Percentiles rank a stretch among this genome's conserved stretches.
Evolutionary conservation across 1,140 invertebrate genomes (phyloP).

Genomic region (Drosophila sp.): DNA sequence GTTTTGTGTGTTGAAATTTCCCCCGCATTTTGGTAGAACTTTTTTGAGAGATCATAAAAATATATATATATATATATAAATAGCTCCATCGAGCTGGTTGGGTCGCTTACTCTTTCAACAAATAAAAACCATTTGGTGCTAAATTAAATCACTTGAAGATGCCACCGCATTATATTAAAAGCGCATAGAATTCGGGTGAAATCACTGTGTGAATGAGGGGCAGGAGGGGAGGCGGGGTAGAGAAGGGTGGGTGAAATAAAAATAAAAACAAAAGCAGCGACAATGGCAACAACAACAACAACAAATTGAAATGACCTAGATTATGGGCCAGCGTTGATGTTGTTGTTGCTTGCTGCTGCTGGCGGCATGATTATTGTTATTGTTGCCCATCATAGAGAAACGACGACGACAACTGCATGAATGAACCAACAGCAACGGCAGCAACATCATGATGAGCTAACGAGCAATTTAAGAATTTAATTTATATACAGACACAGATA

Average conservation of each 20-base stretch:
- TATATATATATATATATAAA: constrained; percentile 38
- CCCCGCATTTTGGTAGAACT: constrained; percentile 36
- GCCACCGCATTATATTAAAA: constrained; percentile 72
- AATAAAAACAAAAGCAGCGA: constrained; percentile 30
- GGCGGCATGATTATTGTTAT: constrained; percentile 66
- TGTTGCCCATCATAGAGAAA: constrained; percentile 63
- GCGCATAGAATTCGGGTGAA: constrained; percentile 73
- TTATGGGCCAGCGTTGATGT: constrained; percentile 26
- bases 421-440: constrained; percentile 41
- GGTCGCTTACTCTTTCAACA: constrained; percentile 10
- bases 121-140: constrained; percentile 68
- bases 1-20: constrained; percentile 28
- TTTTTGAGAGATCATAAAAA: constrained; percentile 25
- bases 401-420: constrained; percentile 52
- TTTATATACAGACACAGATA: constrained; percentile 54
- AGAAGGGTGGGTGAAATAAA: constrained; percentile 11
- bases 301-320: constrained; percentile 27
- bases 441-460: constrained; percentile 73
- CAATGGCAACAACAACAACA: constrained; percentile 38
- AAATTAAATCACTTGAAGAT: constrained; percentile 79
- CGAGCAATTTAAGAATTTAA: constrained; percentile 80
- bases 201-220: constrained; percentile 34
- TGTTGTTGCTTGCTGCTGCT: constrained; percentile 22
- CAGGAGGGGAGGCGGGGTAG: constrained; percentile 11
- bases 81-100: neutral